phyloP scores from a whole-genome alignment of 2,888 invertebrate genomes.

The Protophormia terraenovae region DNA sequence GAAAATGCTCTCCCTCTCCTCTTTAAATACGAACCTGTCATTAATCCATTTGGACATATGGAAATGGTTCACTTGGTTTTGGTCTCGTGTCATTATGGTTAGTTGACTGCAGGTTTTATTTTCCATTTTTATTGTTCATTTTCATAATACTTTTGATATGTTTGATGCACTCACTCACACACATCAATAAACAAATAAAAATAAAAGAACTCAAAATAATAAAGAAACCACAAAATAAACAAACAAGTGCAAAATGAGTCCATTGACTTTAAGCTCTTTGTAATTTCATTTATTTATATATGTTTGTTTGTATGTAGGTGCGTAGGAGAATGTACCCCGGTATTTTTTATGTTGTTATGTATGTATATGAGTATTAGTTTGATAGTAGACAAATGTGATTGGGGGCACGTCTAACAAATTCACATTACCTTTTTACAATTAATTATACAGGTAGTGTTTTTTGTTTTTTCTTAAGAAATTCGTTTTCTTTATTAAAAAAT shows the following conservation, averaged over 20 bases:
- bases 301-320: not conserved
- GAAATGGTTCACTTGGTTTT: conserved; percentile 14
- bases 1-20: not conserved
- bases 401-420: conserved; percentile 60
- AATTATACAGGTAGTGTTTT: not conserved
- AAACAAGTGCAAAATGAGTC: conserved; percentile 56
- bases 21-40: not conserved
- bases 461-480: not conserved
- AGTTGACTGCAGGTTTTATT: not conserved
- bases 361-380: conserved; percentile 11
- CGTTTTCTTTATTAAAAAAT: too few species aligned
- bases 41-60: not conserved
- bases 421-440: conserved; percentile 1
- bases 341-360: too few species aligned
- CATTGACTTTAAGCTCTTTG: conserved; percentile 61
- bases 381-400: conserved; percentile 46
- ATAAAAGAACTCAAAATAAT: conserved; percentile 18
- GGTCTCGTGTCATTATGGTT: conserved; percentile 33
- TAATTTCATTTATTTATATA: conserved; percentile 29
- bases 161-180: conserved; percentile 8
- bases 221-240: conserved; percentile 43
- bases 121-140: conserved; percentile 26
- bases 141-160: conserved; percentile 50
- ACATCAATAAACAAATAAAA: conserved; percentile 6
- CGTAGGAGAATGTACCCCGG: not conserved